phyloP scores from a whole-genome alignment of 2,888 invertebrate genomes.

The Thereva unica region DNA sequence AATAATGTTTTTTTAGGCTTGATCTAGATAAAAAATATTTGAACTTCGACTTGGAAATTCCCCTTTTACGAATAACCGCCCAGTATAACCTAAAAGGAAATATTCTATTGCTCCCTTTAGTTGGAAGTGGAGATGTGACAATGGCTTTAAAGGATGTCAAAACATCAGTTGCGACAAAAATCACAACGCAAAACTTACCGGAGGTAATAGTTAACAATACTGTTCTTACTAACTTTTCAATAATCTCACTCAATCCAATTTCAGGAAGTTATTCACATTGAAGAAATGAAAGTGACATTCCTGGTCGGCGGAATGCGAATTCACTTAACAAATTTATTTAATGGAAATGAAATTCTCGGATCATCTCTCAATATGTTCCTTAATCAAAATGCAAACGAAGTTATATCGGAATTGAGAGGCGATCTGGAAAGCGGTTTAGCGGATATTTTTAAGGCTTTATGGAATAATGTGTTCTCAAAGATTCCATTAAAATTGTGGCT shows the following conservation, averaged over 20 bases:
- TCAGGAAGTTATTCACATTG: constrained; percentile 59
- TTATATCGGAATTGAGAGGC: constrained; percentile 63
- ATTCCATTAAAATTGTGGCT: constrained; percentile 65
- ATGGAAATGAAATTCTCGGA: constrained; percentile 66
- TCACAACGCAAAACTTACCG: constrained; percentile 59
- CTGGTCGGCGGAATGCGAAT: constrained; percentile 61
- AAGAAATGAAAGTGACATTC: constrained; percentile 64
- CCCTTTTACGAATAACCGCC: constrained; percentile 62
- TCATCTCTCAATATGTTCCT: constrained; percentile 64
- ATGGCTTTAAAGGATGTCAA: constrained; percentile 62
- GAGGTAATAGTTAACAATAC: constrained; percentile 45
- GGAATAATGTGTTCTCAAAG: constrained; percentile 64
- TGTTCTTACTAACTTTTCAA: neutral
- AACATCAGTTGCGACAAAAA: constrained; percentile 61
- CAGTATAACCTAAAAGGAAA: constrained; percentile 65
- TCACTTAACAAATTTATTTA: constrained; percentile 64
- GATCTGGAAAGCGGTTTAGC: constrained; percentile 63
- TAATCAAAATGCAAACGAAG: constrained; percentile 64
- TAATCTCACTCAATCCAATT: constrained; percentile 17
- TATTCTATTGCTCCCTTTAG: constrained; percentile 63
- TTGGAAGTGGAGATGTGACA: constrained; percentile 63
- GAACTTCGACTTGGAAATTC: constrained; percentile 63
- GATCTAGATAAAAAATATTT: constrained; percentile 60
- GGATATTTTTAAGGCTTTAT: constrained; percentile 62
- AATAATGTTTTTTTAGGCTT: constrained; percentile 52